Evolutionary conservation across 2,113 vertebrate genomes (phyloP), one percentile per base, ranked within the genome.

Genomic region (Salvelinus namaycush): DNA sequence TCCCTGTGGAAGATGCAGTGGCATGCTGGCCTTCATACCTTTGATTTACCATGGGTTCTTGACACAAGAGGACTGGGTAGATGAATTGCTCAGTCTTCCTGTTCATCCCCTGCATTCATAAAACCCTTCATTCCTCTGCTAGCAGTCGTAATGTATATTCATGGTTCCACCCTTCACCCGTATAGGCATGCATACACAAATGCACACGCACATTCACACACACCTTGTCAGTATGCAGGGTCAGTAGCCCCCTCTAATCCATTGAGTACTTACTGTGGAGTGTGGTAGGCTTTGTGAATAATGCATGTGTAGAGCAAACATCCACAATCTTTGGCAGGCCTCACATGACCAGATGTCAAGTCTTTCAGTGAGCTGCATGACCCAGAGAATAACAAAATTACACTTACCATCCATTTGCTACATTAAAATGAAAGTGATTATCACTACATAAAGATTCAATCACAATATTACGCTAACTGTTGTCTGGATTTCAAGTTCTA

Each of bases 101-200:
- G 49, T 59, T 7, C 66, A 59, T 60, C 26, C 24, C 18, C 44
- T 72, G 14, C 34, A 39, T 62, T 75, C 49, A 68, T 7, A 68
- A 14, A 34, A 77, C 69, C 59, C 31, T 31, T 44, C 14, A 66
- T 68, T 64, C 4, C 51, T 8, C 51, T n/a, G 22, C 44, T 51
- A 64, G 49, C 24, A 39, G 14, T 75, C 62, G 51, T 27, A 12
- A 84, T 86, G 74, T 88, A 87, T 87, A 82, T 39, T 18, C 26
- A 29, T 31, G 66, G 26, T 31, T 34, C 14, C 26, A 68, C 27
- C 13, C 66, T 68, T 39, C 14, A 16, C 14, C 31, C 18, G 16
- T 39, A 6, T 68, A 68, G 66, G 16, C 5, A 39, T 6, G 26
- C 65, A 67, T 18, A 2, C 9, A 67, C 6, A 69, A 8, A 69